Percentiles rank a stretch among this genome's conserved stretches.
These are phyloP conservation scores for Spisula solida DNA, from an alignment of 2,888 invertebrate genomes.

Conservation along the genomic window DNA sequence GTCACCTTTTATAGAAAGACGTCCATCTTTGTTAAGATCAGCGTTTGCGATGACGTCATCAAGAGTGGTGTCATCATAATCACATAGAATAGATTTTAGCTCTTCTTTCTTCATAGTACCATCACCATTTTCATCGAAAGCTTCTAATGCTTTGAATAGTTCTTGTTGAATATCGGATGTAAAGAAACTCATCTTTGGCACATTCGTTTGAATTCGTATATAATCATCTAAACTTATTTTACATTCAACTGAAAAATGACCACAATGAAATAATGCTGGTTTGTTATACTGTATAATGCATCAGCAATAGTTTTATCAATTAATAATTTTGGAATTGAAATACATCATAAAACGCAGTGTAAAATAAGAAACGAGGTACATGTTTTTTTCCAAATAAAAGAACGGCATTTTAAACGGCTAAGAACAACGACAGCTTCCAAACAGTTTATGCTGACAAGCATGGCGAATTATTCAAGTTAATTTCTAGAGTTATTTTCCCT, in stretches of 20 bases:
- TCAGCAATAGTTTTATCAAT: no score
- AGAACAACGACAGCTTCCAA: no score
- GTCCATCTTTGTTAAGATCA: conserved; percentile 53
- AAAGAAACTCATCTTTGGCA: conserved; percentile 34
- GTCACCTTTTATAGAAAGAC: conserved; percentile 57
- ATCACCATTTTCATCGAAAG: conserved; percentile 39
- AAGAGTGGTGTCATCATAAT: conserved; percentile 48
- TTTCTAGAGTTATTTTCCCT: no score
- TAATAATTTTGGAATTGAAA: no score
- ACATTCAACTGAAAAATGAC: conserved; percentile 33
- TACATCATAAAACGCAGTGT: no score
- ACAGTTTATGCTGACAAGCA: no score
- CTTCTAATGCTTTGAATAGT: conserved; percentile 21
- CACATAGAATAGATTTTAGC: conserved; percentile 39
- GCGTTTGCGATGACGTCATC: conserved; percentile 42
- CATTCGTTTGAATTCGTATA: conserved; percentile 35
- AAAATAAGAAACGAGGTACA: no score
- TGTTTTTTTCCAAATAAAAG: no score
- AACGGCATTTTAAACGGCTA: no score
- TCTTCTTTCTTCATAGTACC: conserved; percentile 53
- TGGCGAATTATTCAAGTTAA: no score
- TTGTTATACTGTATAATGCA: no score
- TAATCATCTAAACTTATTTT: conserved; percentile 48
- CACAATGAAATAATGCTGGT: no score
- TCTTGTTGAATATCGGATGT: conserved; percentile 40